These are phyloP conservation scores for Enteromius unitaeniatus DNA, from an alignment of 2,797 vertebrate genomes.

Conservation along the genomic window DNA sequence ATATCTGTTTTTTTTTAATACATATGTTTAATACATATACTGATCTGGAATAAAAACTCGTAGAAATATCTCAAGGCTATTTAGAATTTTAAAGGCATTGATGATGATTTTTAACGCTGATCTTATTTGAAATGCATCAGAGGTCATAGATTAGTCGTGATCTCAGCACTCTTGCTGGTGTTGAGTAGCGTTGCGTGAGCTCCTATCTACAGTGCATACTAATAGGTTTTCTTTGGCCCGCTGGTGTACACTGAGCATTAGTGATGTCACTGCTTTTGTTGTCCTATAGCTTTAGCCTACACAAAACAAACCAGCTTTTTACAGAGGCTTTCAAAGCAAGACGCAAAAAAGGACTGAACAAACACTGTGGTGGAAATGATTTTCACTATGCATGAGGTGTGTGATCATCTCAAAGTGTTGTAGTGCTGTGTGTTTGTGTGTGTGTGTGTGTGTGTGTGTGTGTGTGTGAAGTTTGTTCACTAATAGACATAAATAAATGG, in stretches of 20 bases:
- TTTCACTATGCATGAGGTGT: not conserved
- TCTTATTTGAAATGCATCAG: not conserved
- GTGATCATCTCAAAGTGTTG: not conserved
- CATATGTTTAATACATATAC: too few relatives aligned
- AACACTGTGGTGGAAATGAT: not conserved
- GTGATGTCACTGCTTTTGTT: constrained; percentile 56
- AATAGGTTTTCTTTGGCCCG: constrained; percentile 66
- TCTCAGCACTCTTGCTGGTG: constrained; percentile 45
- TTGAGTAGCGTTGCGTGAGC: constrained; percentile 20
- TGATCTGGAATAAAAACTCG: too few relatives aligned
- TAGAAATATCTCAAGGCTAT: too few relatives aligned
- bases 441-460: not conserved
- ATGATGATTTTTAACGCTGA: too few relatives aligned
- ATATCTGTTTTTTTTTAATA: not conserved
- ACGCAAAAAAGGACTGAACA: not conserved
- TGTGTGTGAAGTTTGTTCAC: not conserved
- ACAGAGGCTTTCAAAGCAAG: not conserved
- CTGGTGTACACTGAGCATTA: constrained; percentile 57
- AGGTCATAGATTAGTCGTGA: not conserved
- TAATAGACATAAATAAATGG: constrained; percentile 58
- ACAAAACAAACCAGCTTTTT: constrained; percentile 25
- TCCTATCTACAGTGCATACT: constrained; percentile 66
- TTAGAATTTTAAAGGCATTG: too few relatives aligned
- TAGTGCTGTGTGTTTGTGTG: not conserved
- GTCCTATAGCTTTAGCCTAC: constrained; percentile 1